These are phyloP conservation scores for Argyrosomus regius DNA, from an alignment of 2,797 vertebrate species.

Conservation along the genomic window DNA sequence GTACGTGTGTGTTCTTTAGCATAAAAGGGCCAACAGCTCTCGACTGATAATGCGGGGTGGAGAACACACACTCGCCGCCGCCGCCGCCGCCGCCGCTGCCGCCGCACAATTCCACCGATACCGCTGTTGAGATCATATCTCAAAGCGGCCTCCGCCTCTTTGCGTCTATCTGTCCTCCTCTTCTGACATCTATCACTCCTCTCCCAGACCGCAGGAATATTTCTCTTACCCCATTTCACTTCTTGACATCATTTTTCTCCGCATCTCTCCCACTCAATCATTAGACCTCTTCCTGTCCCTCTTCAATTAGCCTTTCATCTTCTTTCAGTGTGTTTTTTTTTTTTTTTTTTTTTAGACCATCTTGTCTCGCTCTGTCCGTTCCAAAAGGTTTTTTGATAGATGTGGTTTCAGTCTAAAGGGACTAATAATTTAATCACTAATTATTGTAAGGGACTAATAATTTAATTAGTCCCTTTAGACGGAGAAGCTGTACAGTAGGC, in stretches of 20 bases:
- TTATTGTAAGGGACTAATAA: neutral
- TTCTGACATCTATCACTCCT: conserved; percentile 7
- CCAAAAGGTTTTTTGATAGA: conserved; percentile 26
- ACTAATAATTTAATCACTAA: conserved; percentile 27
- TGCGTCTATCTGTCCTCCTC: conserved; percentile 1
- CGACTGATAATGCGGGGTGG: conserved; percentile 27
- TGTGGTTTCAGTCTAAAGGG: neutral
- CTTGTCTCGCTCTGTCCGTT: neutral
- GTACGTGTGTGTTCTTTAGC: conserved; percentile 43
- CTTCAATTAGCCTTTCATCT: conserved; percentile 7
- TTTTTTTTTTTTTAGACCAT: neutral
- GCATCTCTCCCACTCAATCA: neutral
- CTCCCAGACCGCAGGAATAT: neutral
- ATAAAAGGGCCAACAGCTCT: conserved; percentile 59
- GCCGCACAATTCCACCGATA: conserved; percentile 9
- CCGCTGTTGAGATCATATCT: conserved; percentile 57
- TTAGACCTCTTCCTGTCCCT: conserved; percentile 8
- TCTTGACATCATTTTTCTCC: neutral
- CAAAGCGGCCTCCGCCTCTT: conserved; percentile 18
- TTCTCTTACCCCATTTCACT: neutral
- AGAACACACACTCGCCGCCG: conserved; percentile 17
- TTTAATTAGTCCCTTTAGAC: conserved; percentile 41
- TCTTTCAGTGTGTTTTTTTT: neutral
- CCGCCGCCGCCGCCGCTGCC: too few species aligned
- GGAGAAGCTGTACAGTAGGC: neutral